phyloP scores from a whole-genome alignment of 2,797 vertebrate genomes.

The Xiphorhynchus erythropygius region DNA sequence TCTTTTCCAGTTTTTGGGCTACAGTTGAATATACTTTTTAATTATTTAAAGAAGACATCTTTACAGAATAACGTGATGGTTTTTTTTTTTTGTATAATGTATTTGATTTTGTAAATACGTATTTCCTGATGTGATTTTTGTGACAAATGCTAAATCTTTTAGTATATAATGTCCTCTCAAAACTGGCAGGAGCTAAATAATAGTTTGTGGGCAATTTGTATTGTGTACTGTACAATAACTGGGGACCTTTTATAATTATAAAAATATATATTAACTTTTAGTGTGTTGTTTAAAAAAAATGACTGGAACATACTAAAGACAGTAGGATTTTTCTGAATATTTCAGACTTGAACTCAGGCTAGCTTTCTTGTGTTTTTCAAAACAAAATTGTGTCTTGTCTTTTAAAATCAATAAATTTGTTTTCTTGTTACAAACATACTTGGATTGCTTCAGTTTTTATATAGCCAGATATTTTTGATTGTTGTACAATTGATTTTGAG shows the following conservation, averaged over 20 bases:
- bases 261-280: slow-evolving; percentile 99
- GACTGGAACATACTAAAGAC: slow-evolving; percentile 99
- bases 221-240: slow-evolving; percentile 98
- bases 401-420: slow-evolving; percentile 99
- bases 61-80: slow-evolving; percentile 88
- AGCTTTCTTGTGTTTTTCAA: slow-evolving; percentile 99
- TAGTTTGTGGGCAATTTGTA: slow-evolving; percentile 98
- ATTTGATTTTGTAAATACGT: slow-evolving; percentile 97
- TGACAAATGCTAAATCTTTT: slow-evolving; percentile 93
- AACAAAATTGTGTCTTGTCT: slow-evolving; percentile 98
- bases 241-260: slow-evolving; percentile 99
- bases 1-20: slow-evolving; percentile 89
- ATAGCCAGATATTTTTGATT: neutral
- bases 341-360: slow-evolving; percentile 99
- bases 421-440: slow-evolving; percentile 91
- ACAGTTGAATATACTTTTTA: slow-evolving; percentile 89
- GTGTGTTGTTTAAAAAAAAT: slow-evolving; percentile 97
- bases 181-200: slow-evolving; percentile 93
- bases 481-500: neutral
- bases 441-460: slow-evolving; percentile 62
- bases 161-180: slow-evolving; percentile 93
- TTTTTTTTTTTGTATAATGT: slow-evolving; percentile 87
- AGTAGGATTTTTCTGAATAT: slow-evolving; percentile 99
- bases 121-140: slow-evolving; percentile 90
- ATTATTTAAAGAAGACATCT: slow-evolving; percentile 88